Evolutionary conservation across 2,888 invertebrate species (phyloP).

Genomic region (Polyommatus iphigenia): DNA sequence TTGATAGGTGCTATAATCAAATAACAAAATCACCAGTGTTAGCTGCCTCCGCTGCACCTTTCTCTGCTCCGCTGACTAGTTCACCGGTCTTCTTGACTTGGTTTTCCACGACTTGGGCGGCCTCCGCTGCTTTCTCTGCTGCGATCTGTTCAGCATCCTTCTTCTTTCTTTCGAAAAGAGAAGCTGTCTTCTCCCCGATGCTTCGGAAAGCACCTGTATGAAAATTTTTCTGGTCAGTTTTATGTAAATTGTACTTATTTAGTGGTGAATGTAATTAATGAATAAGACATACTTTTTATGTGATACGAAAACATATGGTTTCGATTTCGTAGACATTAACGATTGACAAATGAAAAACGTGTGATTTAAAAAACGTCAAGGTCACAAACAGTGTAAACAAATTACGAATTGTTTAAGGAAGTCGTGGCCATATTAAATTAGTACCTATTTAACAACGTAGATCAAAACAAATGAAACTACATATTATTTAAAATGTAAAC

Average conservation of each 20-base stretch:
- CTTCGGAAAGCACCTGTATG: constrained; percentile 83
- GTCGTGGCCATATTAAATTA: constrained; percentile 10
- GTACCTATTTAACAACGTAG: constrained; percentile 3
- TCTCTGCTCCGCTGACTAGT: constrained; percentile 79
- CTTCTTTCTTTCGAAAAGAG: constrained; percentile 86
- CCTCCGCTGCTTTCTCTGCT: constrained; percentile 81
- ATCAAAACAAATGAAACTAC: not conserved
- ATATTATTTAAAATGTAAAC: not conserved
- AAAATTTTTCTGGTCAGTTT: not conserved
- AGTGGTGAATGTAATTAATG: not conserved
- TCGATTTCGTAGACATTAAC: not conserved
- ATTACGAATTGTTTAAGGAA: not conserved
- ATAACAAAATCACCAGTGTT: constrained; percentile 56
- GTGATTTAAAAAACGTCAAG: not conserved
- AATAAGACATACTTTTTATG: not conserved
- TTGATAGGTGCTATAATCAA: too few relatives aligned
- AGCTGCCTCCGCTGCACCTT: constrained; percentile 77
- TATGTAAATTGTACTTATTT: not conserved
- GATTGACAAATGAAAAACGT: constrained; percentile 4
- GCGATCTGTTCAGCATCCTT: constrained; percentile 84
- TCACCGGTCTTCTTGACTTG: constrained; percentile 83
- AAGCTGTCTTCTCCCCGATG: constrained; percentile 86
- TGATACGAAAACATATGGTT: not conserved
- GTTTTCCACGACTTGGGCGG: constrained; percentile 82
- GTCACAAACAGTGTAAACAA: constrained; percentile 14